Evolutionary conservation across 2,888 invertebrate genomes (phyloP), one percentile per base, ranked within the genome.

Genomic region (Troglohyphantes excavatus): DNA sequence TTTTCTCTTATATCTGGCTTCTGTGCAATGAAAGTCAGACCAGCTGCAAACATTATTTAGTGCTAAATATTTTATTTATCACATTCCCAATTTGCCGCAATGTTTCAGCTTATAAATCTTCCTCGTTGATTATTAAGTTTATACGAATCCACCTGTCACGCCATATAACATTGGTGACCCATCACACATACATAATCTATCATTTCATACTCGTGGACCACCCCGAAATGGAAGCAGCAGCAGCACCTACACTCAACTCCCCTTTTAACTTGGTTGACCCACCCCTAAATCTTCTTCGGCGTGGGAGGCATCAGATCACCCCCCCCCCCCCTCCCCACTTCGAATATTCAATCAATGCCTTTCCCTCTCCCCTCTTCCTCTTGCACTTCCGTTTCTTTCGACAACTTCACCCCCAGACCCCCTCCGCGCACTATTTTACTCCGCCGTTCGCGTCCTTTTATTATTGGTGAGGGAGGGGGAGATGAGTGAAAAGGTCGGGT

Each of bases 261-360:
- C 61, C 67, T 78, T 72, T 78, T 76, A 83, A 75, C 86, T 78
- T 86, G 78, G 78, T 86, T 86, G 86, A 78, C 86, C 86, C 46
- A 68, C 86, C 75, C 53, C 53, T 21, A 72, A 61, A 53, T 53
- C 53, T 53, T 53, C 59, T 76, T 61, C 68, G 9, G 70, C 82
- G 86, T 78, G 78, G 83, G 83, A 73, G 83, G 83, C 73, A 75
- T 33, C 70, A 53, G 70, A 29, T n/a, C n/a, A n/a, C n/a, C n/a
- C n/a, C n/a, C n/a, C 53, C 39, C 53, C 72, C 82, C 61, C 39
- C 23, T 11, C 11, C 23, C 29, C 43, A 59, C 68, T 27, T 21
- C 61, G 61, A 70, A 86, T 86, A 86, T 86, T 86, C 85, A 86
- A 86, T 87, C 87, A 65, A 75, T 72, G 67, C 68, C 84, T 43